Evolutionary conservation across 2,888 invertebrate genomes (phyloP).

Genomic region (Pyrochroa serraticornis): DNA sequence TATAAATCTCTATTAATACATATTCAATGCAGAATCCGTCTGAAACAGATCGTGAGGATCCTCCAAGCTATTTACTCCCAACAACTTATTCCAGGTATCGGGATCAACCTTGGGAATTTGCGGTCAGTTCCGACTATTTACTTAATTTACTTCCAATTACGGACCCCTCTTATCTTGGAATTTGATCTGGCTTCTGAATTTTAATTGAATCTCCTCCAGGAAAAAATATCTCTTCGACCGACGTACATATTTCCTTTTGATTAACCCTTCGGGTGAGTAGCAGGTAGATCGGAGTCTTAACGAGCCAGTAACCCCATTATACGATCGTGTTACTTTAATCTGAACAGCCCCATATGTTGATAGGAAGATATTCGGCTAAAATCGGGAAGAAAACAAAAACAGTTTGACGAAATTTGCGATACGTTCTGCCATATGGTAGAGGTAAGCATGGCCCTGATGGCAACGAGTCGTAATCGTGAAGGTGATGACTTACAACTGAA

Average conservation of each 20-base stretch:
- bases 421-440: constrained; percentile 4
- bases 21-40: constrained; percentile 27
- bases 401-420: constrained; percentile 7
- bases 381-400: constrained; percentile 2
- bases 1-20: constrained; percentile 32
- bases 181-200: constrained; percentile 31
- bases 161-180: constrained; percentile 27
- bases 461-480: neutral
- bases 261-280: neutral
- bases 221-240: constrained; percentile 3
- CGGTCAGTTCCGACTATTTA: constrained; percentile 30
- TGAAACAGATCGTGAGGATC: constrained; percentile 20
- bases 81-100: constrained; percentile 20
- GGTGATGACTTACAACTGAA: constrained; percentile 7
- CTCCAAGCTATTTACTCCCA: constrained; percentile 23
- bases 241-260: neutral
- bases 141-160: constrained; percentile 32
- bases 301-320: constrained; percentile 4
- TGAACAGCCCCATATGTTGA: neutral
- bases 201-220: constrained; percentile 25
- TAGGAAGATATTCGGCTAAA: neutral
- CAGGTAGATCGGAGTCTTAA: constrained; percentile 9
- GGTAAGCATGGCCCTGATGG: neutral
- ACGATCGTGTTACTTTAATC: constrained; percentile 5
- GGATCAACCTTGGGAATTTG: constrained; percentile 21